Conservation (phyloP, 2,888 invertebrate species). For the Pristionchus japonicus region DNA sequence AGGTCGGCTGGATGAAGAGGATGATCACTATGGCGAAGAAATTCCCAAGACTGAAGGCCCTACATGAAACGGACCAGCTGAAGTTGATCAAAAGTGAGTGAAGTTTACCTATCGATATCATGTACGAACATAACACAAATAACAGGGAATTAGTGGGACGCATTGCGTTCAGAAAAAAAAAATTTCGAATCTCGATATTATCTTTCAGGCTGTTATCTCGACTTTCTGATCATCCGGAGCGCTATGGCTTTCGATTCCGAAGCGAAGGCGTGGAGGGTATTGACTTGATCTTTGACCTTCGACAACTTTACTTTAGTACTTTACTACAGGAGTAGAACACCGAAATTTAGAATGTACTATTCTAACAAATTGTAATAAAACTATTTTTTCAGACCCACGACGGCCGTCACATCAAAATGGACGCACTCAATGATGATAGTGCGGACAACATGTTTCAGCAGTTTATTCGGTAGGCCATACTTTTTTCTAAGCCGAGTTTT, state of each 20-base stretch:
- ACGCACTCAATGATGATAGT: slow-evolving; percentile 6
- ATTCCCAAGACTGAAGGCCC: slow-evolving; percentile 86
- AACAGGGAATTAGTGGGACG: too few relatives aligned
- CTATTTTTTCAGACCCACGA: neutral
- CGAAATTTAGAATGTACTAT: too few relatives aligned
- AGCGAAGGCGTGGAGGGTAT: slow-evolving; percentile 85
- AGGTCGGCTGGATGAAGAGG: slow-evolving; percentile 88
- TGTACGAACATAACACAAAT: too few relatives aligned
- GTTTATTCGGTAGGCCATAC: slow-evolving; percentile 27
- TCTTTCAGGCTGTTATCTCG: slow-evolving; percentile 84
- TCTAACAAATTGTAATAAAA: too few relatives aligned
- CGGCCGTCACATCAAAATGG: slow-evolving; percentile 73
- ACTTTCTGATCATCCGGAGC: slow-evolving; percentile 94
- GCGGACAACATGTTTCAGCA: slow-evolving; percentile 41
- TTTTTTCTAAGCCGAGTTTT: too few relatives aligned
- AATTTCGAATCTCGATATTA: too few relatives aligned
- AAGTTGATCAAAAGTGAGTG: slow-evolving; percentile 84
- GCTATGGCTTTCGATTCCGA: slow-evolving; percentile 91
- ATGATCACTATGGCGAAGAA: slow-evolving; percentile 80
- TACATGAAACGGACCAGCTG: slow-evolving; percentile 94
- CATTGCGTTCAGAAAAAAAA: too few relatives aligned
- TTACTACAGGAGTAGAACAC: too few relatives aligned
- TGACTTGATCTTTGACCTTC: too few relatives aligned
- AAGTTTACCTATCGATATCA: neutral
- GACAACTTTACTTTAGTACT: too few relatives aligned